Evolutionary conservation across 2,888 invertebrate species (phyloP), one percentile per base, ranked within the genome.

Genomic region (Caenorhabditis virilis): DNA sequence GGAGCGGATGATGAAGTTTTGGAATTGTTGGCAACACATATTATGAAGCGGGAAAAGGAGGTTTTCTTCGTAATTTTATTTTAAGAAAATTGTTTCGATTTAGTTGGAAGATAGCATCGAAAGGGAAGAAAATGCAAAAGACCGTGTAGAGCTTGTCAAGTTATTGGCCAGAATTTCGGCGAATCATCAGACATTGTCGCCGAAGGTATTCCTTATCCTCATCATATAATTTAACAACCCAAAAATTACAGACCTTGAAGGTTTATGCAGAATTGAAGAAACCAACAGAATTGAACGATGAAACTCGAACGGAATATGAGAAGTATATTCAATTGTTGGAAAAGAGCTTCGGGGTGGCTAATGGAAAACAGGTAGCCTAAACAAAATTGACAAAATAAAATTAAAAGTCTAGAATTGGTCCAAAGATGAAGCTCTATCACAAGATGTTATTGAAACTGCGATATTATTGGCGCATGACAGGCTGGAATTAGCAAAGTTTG

Each of bases 1-100:
- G 67, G 62, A 33, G 59, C 68, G 1, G 73, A 73, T 51, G 70
- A 70, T 43, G 68, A 70, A 42, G 66, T 68, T 2, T 27, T 73
- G 15, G 68, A 60, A 35, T 41, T 73, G 46, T 48, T 72, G 23
- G 69, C 64, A 15, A 16, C 26, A 18, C 46, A 69, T 22, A 39
- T 69, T 35, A 18, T 72, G 35, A 49, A 51, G 22, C 23, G 36
- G 46, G 58, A 62, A 23, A 42, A 45, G n/a, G 57, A 67, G 25
- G 39, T 30, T 7, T 23, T 22, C 13, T n/a, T n/a, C n/a, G n/a
- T n/a, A n/a, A n/a, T n/a, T n/a, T n/a, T n/a, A n/a, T n/a, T n/a
- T n/a, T n/a, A n/a, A n/a, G n/a, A n/a, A n/a, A 36, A n/a, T 15
- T 30, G 6, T 30, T 15, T 15, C 3, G 9, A n/a, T 38, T 38